Percentiles rank a stretch among this genome's conserved stretches.
phyloP scores from a whole-genome alignment of 1,140 invertebrate genomes.

The Hypothenemus hampei region DNA sequence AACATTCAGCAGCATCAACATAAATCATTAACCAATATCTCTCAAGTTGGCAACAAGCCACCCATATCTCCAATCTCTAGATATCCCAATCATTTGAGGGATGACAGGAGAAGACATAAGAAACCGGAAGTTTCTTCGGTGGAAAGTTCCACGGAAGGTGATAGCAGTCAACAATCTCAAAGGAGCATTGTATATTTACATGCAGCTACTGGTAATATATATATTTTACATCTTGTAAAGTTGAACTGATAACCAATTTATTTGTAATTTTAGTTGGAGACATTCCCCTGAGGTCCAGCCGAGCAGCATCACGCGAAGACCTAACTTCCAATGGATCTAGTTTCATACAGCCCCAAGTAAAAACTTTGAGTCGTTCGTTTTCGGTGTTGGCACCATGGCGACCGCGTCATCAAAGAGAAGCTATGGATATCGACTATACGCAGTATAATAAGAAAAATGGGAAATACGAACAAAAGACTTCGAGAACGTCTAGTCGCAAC shows the following conservation, averaged over 20 bases:
- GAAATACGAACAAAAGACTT: conserved; percentile 46
- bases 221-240: too few relatives aligned
- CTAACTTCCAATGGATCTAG: conserved; percentile 56
- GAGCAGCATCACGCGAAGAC: conserved; percentile 65
- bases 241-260: too few relatives aligned
- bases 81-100: conserved; percentile 26
- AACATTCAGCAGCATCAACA: conserved; percentile 34
- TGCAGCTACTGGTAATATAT: conserved; percentile 70
- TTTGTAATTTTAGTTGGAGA: conserved; percentile 64
- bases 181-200: conserved; percentile 75
- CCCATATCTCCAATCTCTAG: conserved; percentile 37
- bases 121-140: conserved; percentile 43
- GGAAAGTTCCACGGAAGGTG: conserved; percentile 72
- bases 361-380: conserved; percentile 74
- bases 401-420: conserved; percentile 65
- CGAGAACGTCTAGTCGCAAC: conserved; percentile 38
- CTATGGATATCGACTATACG: conserved; percentile 74
- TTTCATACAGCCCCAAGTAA: conserved; percentile 56
- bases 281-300: conserved; percentile 55
- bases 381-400: conserved; percentile 80
- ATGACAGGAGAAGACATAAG: conserved; percentile 31
- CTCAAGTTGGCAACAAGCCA: conserved; percentile 39
- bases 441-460: conserved; percentile 54
- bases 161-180: conserved; percentile 72
- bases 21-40: conserved; percentile 40